Evolutionary conservation across 2,113 vertebrate genomes (phyloP), one percentile per base, ranked within the genome.

Genomic region (Albula glossodonta): DNA sequence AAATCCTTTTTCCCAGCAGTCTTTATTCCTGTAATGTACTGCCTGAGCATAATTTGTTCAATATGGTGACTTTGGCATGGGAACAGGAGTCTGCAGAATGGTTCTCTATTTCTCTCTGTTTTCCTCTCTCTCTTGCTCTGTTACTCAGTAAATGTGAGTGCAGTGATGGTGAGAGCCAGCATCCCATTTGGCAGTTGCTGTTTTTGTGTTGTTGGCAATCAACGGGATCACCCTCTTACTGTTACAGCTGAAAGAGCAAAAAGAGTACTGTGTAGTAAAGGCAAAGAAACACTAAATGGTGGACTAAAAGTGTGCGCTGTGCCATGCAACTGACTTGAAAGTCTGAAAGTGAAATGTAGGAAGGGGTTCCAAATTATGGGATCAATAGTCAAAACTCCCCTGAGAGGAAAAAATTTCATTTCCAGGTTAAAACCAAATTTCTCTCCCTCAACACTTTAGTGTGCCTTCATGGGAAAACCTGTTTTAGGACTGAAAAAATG

Each of bases 171-270:
- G 7, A 78, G 53, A 78, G 63, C 66, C 77, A 78, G 49, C 78
- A 86, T n/a, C 49, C n/a, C 12, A 81, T 78, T 78, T 88, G 77
- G 25, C 85, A 86, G 60, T 82, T 80, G 85, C 17, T n/a, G 60
- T 50, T 5, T 85, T 85, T 80, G 19, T 84, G 6, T 41, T 82
- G 52, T 66, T 85, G 70, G 49, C 50, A 80, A 70, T 80, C 57
- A 87, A 48, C 49, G 86, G 4, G 66, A 49, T 82, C 80, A 66
- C 83, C 66, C 66, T 79, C 25, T 51, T 12, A 48, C 22, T 48
- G 78, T 80, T 12, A 50, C 9, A 15, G 51, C 51, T 51, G 53
- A 17, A n/a, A 48, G 6, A 78, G n/a, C 12, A 25, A 82, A n/a
- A 22, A 25, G 11, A 19, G 17, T 3, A 19, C 8, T 41, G n/a